Base-by-base conservation (phyloP, 2,797 vertebrate genomes). In the Sebastes taczanowskii region DNA sequence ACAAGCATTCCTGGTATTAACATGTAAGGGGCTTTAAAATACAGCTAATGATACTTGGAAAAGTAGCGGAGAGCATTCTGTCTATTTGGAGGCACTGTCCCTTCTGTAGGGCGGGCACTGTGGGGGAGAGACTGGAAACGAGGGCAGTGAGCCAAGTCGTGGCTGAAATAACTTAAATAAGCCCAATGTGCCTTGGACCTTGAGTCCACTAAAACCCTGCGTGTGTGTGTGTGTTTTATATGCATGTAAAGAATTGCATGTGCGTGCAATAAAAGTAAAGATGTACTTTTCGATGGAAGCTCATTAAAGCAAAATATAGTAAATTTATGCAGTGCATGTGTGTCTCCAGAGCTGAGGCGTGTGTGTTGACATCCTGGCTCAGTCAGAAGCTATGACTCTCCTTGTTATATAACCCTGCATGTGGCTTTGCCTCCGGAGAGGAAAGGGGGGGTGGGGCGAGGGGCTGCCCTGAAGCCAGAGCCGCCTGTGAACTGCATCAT, bases 331-430 rank as follows among this genome's bases (percentile, higher is more conserved):
- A 52, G 59, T 22, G 71, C 59, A 7, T 53, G 65, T 66, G 65
- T 67, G 80, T 71, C 67, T 87, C 61, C 65, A 77, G 88, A 88
- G 71, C 78, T 20, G 79, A 87, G 79, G 80, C 69, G 23, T 82
- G 78, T 81, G 78, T 74, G 76, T 85, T 75, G 82, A 85, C 74
- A 68, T 90, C 79, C 85, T 78, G 84, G 86, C 87, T 80, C 78
- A 67, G 63, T 84, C 89, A 88, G 86, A 84, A 77, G 82, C 89
- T 69, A 87, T 86, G 86, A 91, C 83, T 91, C 87, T 80, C 58
- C 60, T 23, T 69, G 81, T 94, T 94, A 93, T 86, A 85, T 91
- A 94, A 94, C 53, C 38, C 68, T 74, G 65, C 82, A 91, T 89
- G 89, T 91, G 91, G 86, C 82, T 89, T 82, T 82, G 89, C 88